Evolutionary conservation across 2,113 vertebrate genomes (phyloP).

Genomic region (Hippocampus mohnikei): DNA sequence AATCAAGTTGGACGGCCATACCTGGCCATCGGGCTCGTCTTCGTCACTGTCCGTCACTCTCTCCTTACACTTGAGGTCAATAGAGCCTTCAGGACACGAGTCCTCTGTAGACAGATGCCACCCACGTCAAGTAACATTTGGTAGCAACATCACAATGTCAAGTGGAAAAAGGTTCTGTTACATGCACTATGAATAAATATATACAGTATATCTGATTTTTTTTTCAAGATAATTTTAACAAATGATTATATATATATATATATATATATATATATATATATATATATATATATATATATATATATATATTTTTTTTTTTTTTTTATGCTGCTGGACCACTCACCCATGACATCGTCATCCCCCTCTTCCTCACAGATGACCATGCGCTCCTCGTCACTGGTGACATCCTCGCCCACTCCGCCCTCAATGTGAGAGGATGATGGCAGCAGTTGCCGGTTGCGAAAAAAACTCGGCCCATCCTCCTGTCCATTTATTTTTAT

Average conservation of each 20-base stretch:
- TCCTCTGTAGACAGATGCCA: slow-evolving; percentile 69
- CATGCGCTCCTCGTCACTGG: slow-evolving; percentile 87
- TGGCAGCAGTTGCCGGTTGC: slow-evolving; percentile 35
- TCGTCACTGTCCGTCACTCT: slow-evolving; percentile 88
- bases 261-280: too few species aligned
- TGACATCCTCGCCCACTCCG: slow-evolving; percentile 82
- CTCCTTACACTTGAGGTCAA: slow-evolving; percentile 91
- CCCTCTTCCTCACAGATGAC: slow-evolving; percentile 89
- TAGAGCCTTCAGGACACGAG: slow-evolving; percentile 78
- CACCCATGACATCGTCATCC: slow-evolving; percentile 87
- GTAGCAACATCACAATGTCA: neutral
- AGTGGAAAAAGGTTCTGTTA: too few species aligned
- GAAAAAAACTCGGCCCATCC: slow-evolving; percentile 49
- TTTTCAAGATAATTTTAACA: too few species aligned
- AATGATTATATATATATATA: too few species aligned
- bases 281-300: too few species aligned
- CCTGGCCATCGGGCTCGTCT: slow-evolving; percentile 82
- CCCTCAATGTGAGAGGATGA: slow-evolving; percentile 69
- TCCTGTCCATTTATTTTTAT: slow-evolving; percentile 37
- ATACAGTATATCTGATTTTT: too few species aligned
- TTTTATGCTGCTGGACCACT: slow-evolving; percentile 44
- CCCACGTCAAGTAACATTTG: neutral
- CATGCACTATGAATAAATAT: too few species aligned
- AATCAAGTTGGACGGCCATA: slow-evolving; percentile 31
- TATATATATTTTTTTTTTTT: too few species aligned